Conservation (phyloP, 2,113 vertebrate species). For the Chlorocebus sabaeus region DNA sequence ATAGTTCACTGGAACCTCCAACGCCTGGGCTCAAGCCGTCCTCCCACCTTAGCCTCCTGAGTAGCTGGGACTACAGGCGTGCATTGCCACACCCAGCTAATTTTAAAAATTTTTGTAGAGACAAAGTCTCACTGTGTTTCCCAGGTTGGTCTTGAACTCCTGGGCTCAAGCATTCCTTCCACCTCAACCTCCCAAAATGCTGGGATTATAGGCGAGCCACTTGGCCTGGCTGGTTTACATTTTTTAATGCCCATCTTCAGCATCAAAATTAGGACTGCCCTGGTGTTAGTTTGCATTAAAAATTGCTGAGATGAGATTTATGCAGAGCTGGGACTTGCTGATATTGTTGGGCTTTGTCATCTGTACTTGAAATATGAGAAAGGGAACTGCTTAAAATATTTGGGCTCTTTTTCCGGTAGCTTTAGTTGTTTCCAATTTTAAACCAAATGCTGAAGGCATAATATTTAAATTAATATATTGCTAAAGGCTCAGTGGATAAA, state of each 20-base stretch:
- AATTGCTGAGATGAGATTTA: not conserved
- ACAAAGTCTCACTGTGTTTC: not conserved
- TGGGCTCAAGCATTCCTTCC: not conserved
- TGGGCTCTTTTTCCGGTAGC: not conserved
- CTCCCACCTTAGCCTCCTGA: not conserved
- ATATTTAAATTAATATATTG: not conserved
- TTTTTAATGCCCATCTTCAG: not conserved
- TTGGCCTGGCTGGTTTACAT: not conserved
- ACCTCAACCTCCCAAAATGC: not conserved
- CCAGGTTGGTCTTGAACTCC: not conserved
- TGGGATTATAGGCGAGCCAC: not conserved
- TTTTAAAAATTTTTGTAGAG: not conserved
- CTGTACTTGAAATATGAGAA: not conserved
- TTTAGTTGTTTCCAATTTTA: constrained; percentile 11
- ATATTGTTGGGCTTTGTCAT: not conserved
- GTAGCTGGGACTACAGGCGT: not conserved
- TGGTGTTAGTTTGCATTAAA: not conserved
- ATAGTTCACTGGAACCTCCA: not conserved
- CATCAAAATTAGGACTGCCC: not conserved
- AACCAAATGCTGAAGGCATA: not conserved
- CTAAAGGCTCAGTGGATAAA: not conserved
- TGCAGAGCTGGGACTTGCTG: not conserved
- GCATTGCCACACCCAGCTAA: not conserved
- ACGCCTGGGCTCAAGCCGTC: not conserved
- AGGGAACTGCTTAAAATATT: not conserved